phyloP scores from a whole-genome alignment of 2,888 invertebrate species.

The Idaea aversata region DNA sequence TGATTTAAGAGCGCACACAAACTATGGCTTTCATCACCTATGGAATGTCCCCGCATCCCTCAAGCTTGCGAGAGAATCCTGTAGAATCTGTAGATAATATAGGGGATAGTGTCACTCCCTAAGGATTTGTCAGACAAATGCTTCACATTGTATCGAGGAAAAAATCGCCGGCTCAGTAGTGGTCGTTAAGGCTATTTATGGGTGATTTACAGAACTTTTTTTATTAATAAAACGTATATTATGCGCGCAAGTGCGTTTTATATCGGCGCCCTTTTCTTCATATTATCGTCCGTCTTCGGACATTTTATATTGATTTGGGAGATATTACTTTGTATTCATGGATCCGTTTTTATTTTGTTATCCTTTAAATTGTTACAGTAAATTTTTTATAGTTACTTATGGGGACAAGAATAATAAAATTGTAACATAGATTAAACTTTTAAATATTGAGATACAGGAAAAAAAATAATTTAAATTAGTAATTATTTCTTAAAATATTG shows the following conservation, averaged over 20 bases:
- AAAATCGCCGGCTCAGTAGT: slow-evolving; percentile 74
- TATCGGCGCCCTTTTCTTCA: slow-evolving; percentile 63
- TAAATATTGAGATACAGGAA: too few species aligned
- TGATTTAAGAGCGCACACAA: slow-evolving; percentile 71
- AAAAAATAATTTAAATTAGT: too few species aligned
- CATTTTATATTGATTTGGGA: slow-evolving; percentile 66
- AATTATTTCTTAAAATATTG: too few species aligned
- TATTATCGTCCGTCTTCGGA: slow-evolving; percentile 77
- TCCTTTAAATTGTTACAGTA: neutral
- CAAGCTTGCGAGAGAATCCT: slow-evolving; percentile 52
- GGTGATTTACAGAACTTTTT: slow-evolving; percentile 73
- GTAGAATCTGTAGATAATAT: slow-evolving; percentile 64
- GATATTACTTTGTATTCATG: slow-evolving; percentile 48
- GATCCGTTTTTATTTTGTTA: slow-evolving; percentile 21
- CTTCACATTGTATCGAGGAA: slow-evolving; percentile 69
- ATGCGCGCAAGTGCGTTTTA: slow-evolving; percentile 80
- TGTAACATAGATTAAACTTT: too few species aligned
- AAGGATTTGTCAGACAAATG: slow-evolving; percentile 81
- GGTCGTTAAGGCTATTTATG: slow-evolving; percentile 78
- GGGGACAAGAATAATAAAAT: too few species aligned
- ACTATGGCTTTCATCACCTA: slow-evolving; percentile 76
- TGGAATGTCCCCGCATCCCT: slow-evolving; percentile 76
- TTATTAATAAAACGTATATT: slow-evolving; percentile 81
- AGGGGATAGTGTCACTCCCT: slow-evolving; percentile 69
- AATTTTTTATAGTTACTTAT: too few species aligned